Evolutionary conservation across 2,113 vertebrate species (phyloP), one percentile per base, ranked within the genome.

Genomic region (Leptobrachium leishanense): DNA sequence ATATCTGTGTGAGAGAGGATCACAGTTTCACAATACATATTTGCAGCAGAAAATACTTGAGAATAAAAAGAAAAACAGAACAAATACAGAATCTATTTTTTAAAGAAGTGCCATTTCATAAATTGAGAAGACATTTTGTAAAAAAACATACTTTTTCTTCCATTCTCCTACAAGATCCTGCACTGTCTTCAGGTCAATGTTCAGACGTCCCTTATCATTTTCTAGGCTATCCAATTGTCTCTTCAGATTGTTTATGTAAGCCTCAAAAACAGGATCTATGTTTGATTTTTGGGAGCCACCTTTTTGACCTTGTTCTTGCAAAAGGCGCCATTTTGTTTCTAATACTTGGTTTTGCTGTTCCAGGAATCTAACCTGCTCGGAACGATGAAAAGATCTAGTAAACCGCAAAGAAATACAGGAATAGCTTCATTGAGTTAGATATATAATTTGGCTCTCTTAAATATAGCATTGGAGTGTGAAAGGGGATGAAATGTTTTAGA

Each of bases 331-430:
- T 66, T 90, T 89, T 1, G 92, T 92, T 0, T 89, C 88, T 74
- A 94, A 82, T 43, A 94, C 10, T 82, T 92, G 88, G 85, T 94
- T 92, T 64, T 93, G 91, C 55, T 92, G 91, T 77, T 94, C 93
- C 83, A 94, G 81, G 75, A 86, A 85, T 70, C 92, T 91, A 4
- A 94, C 92, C 93, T 94, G 71, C 1, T 67, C 75, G 2, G 9
- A 1, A 8, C 8, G 3, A 46, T 46, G 44, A 46, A 3, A 46
- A 5, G 8, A 5, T 46, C 8, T 46, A 46, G 3, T 46, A 46
- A 46, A 46, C 3, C 44, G 8, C 3, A 46, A 3, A 46, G 44
- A 46, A 46, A 46, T n/a, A n/a, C n/a, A n/a, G n/a, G n/a, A n/a
- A n/a, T n/a, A n/a, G n/a, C n/a, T n/a, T n/a, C n/a, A n/a, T n/a